Percentiles rank a stretch among this genome's conserved stretches.
These are phyloP conservation scores for Strigamia crassipes DNA, from an alignment of 2,888 invertebrate species.

Conservation along the genomic window DNA sequence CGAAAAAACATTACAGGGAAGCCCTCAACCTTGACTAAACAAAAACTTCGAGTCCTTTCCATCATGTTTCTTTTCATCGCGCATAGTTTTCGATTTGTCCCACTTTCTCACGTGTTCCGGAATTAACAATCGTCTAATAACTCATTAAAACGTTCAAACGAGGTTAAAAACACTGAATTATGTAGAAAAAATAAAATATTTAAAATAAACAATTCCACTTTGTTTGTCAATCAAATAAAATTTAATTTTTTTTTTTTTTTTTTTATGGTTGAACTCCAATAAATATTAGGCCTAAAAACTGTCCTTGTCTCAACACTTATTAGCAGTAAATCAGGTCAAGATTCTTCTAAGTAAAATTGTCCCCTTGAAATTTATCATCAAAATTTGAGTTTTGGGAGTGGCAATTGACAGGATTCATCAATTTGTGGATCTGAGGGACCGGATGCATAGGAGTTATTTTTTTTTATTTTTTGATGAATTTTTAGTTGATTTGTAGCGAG, in stretches of 20 bases:
- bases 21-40: conserved; percentile 24
- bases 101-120: neutral
- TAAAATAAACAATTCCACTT: no score
- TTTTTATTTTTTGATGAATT: neutral
- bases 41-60: neutral
- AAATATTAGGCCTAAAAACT: neutral
- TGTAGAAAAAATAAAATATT: neutral
- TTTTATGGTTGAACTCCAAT: no score
- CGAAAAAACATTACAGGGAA: neutral
- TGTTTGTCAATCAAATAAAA: no score
- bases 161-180: neutral
- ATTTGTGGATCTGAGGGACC: no score
- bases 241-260: no score
- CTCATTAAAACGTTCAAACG: neutral
- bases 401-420: no score
- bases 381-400: neutral
- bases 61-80: neutral
- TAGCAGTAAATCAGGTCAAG: conserved; percentile 4
- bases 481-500: neutral
- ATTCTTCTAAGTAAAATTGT: neutral
- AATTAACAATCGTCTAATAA: neutral
- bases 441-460: no score
- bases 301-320: neutral
- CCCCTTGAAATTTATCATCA: conserved; percentile 10
- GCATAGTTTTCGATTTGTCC: neutral